These are phyloP conservation scores for Bolinopsis microptera DNA, from an alignment of 37 sponge, comb jelly and placozoan species.

Conservation along the genomic window DNA sequence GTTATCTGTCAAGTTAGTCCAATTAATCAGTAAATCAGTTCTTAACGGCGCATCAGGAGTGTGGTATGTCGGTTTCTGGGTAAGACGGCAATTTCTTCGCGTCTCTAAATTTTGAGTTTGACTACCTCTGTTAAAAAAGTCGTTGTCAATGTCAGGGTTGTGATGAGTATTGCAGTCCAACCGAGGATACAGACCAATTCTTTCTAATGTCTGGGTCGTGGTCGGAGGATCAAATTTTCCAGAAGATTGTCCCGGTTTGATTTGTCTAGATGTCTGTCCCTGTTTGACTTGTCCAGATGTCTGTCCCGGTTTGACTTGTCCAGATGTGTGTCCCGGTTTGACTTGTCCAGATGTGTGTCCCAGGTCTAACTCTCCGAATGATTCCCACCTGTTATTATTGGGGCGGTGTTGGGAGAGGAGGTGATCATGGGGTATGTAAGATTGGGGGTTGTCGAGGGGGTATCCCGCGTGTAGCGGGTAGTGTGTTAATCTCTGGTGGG, in stretches of 20 bases:
- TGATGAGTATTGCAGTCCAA: too few relatives aligned
- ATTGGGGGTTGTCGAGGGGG: constrained; percentile 31
- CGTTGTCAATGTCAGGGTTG: too few relatives aligned
- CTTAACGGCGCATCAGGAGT: too few relatives aligned
- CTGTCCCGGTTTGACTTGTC: not conserved
- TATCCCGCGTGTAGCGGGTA: constrained; percentile 32
- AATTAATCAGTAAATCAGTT: not conserved
- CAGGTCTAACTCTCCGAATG: not conserved
- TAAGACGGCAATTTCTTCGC: too few relatives aligned
- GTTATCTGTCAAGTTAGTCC: not conserved
- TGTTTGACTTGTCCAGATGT: not conserved
- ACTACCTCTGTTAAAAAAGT: too few relatives aligned
- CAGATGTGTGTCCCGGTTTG: not conserved
- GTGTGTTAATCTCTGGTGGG: constrained; percentile 31
- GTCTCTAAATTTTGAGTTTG: too few relatives aligned
- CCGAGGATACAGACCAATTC: too few relatives aligned
- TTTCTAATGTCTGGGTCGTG: too few relatives aligned
- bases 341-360: not conserved
- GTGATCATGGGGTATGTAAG: constrained; percentile 30
- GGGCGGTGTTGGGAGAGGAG: not conserved
- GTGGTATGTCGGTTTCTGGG: too few relatives aligned
- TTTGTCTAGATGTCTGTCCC: too few relatives aligned
- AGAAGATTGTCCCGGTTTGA: too few relatives aligned
- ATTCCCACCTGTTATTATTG: constrained; percentile 1
- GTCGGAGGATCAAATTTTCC: too few relatives aligned